Evolutionary conservation across 1,140 invertebrate genomes (phyloP).

Genomic region (Tachypleus tridentatus): DNA sequence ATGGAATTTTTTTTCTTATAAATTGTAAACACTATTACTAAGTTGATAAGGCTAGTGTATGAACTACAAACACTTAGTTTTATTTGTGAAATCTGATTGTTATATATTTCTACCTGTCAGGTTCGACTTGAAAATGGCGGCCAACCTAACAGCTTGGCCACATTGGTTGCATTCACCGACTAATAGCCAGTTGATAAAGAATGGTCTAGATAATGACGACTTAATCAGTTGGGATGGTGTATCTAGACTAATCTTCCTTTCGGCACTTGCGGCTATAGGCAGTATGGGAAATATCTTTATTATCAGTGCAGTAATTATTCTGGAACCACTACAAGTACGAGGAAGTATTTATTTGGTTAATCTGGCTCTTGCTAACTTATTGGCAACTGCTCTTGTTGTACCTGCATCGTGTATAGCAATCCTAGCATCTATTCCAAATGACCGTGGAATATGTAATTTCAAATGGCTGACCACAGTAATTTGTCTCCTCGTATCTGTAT

Average conservation of each 20-base stretch:
- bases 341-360: constrained; percentile 66
- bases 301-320: constrained; percentile 50
- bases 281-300: constrained; percentile 61
- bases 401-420: constrained; percentile 49
- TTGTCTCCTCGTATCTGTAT: constrained; percentile 50
- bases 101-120: no score
- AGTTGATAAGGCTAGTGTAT: no score
- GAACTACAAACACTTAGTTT: no score
- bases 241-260: constrained; percentile 49
- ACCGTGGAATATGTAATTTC: constrained; percentile 46
- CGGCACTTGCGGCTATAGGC: constrained; percentile 49
- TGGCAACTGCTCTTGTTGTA: constrained; percentile 58
- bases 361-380: constrained; percentile 55
- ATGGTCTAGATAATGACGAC: constrained; percentile 2
- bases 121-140: no score
- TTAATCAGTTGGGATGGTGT: constrained; percentile 46
- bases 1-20: no score
- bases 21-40: no score
- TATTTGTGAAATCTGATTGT: no score
- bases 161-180: no score
- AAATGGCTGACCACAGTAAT: constrained; percentile 53
- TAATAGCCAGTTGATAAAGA: no score
- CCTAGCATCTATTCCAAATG: constrained; percentile 48
- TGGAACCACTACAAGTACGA: constrained; percentile 23
- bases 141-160: no score